Evolutionary conservation across 1,140 invertebrate genomes (phyloP).

Genomic region (Globodera rostochiensis): DNA sequence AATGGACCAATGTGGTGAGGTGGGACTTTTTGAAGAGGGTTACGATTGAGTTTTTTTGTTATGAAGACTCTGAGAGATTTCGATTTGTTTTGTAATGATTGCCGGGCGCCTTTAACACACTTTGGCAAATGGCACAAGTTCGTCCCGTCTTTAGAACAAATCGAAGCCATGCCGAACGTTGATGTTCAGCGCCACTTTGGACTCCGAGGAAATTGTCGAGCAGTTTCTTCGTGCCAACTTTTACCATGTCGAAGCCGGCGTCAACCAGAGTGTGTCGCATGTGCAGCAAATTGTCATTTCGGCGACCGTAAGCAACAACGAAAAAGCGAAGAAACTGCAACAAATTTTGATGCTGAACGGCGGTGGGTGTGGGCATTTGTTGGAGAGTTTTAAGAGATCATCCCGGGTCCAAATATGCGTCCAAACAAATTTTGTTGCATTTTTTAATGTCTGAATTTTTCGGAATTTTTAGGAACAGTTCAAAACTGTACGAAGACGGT

Average conservation of each 20-base stretch:
- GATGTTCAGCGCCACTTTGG: constrained; percentile 26
- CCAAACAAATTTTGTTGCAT: too few species aligned
- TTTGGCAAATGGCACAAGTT: too few species aligned
- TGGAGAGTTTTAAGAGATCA: neutral
- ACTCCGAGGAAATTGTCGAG: neutral
- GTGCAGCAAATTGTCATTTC: neutral
- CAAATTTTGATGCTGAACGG: neutral
- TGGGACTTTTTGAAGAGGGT: neutral
- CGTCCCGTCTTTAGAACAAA: neutral
- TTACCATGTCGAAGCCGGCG: constrained; percentile 12
- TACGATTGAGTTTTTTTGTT: neutral
- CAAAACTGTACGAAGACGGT: neutral
- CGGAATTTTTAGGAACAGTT: neutral
- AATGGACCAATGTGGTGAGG: neutral
- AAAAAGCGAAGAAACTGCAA: neutral
- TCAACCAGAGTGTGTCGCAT: constrained; percentile 21
- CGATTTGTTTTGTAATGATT: neutral
- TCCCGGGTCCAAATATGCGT: neutral
- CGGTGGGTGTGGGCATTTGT: neutral
- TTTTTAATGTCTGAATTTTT: neutral
- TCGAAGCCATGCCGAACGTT: neutral
- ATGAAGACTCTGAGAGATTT: neutral
- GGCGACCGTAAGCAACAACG: neutral
- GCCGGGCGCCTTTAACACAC: neutral
- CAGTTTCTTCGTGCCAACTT: constrained; percentile 5